Evolutionary conservation across 2,113 vertebrate species (phyloP), one percentile per base, ranked within the genome.

Genomic region (Xenopus laevis): DNA sequence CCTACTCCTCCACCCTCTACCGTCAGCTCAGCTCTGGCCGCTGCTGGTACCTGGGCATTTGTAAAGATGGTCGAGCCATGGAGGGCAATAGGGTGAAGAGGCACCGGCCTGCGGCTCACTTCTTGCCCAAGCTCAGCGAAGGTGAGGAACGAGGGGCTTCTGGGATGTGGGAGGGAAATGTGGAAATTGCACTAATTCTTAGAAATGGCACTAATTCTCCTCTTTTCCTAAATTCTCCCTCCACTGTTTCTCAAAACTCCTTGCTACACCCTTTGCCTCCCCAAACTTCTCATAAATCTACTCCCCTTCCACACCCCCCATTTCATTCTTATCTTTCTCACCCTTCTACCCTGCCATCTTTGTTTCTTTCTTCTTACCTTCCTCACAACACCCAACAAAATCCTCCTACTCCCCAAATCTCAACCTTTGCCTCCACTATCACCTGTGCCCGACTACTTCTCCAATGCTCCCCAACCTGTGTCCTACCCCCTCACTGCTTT

Each of bases 41-140:
- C 52, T 91, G 94, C 78, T 97, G 95, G 95, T 97, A 95, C 84
- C 88, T 97, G 46, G 95, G 95, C 69, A 89, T 96, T 80, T 93
- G 95, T 86, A 90, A 94, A 16, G 94, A 95, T 10, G 95, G 95
- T 10, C 86, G 85, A 71, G 89, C 93, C 83, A 97, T 96, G 95
- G 95, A 96, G 79, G 95, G 95, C 44, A 97, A 97, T 82, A 86
- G 93, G 4, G 95, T 97, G 69, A 97, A 97, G 87, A 96, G 94
- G 88, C 95, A 94, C 20, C 94, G 96, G 83, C 92, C 93, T 18
- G 94, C 94, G 0, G 94, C 93, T 18, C 95, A 97, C 82, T 96
- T 97, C 83, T 89, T 97, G 76, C 95, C 95, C 77, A 96, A 96
- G 83, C 92, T 95, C 61, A 92, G 95, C 17, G 95, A 97, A 87